Percentiles rank a stretch among this genome's conserved stretches.
Conservation (phyloP, 2,888 invertebrate species). For the Pristionchus arcanus region DNA sequence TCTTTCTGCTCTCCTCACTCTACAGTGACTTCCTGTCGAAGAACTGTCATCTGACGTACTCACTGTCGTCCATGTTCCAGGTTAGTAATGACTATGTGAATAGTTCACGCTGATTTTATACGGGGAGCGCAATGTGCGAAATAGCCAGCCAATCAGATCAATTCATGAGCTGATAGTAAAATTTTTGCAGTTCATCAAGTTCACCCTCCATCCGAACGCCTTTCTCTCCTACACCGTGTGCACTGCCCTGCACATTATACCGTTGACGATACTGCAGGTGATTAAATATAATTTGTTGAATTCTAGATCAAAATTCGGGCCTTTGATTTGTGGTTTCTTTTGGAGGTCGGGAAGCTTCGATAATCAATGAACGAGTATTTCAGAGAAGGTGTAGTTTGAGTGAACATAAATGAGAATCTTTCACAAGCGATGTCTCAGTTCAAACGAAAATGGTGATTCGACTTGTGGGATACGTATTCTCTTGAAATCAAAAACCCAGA, state of each 20-base stretch:
- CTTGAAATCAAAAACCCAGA: background rate
- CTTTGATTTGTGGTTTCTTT: background rate
- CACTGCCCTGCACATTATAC: constrained; percentile 31
- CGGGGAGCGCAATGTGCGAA: too few relatives aligned
- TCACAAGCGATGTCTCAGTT: background rate
- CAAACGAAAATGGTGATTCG: too few relatives aligned
- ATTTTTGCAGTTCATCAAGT: constrained; percentile 56
- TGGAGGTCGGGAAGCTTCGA: too few relatives aligned
- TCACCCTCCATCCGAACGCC: constrained; percentile 51
- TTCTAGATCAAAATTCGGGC: too few relatives aligned
- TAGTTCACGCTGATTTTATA: too few relatives aligned
- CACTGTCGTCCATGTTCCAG: constrained; percentile 48
- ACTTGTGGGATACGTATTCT: too few relatives aligned
- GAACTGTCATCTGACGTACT: constrained; percentile 44
- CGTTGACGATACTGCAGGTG: constrained; percentile 45
- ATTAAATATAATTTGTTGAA: background rate
- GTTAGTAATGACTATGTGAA: background rate
- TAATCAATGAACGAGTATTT: too few relatives aligned
- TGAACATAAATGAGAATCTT: background rate
- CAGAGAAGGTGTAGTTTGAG: too few relatives aligned
- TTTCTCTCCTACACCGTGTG: constrained; percentile 51
- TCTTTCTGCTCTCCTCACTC: constrained; percentile 64
- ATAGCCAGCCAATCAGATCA: too few relatives aligned
- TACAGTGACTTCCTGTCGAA: constrained; percentile 62
- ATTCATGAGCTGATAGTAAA: too few relatives aligned